These are phyloP conservation scores for Empidonax traillii DNA, from an alignment of 2,113 vertebrate genomes.

Conservation along the genomic window DNA sequence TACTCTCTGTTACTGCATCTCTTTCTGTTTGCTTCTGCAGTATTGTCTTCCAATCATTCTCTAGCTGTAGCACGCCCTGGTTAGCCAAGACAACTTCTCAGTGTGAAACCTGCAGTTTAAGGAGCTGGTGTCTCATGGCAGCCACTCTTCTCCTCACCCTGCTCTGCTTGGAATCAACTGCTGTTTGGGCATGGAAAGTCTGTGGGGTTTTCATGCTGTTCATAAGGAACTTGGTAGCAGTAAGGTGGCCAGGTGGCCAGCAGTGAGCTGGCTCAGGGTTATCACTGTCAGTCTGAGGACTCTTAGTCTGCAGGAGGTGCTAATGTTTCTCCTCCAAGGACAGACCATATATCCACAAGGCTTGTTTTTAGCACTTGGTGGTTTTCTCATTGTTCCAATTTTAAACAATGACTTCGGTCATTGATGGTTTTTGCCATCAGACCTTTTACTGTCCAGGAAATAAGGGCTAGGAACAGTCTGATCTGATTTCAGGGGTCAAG, in stretches of 20 bases:
- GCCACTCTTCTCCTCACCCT: not conserved
- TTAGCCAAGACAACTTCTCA: not conserved
- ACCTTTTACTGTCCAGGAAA: not conserved
- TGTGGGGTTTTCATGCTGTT: not conserved
- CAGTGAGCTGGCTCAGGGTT: not conserved
- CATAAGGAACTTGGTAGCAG: not conserved
- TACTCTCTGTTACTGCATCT: not conserved
- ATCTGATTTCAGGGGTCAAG: not conserved
- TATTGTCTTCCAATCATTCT: not conserved
- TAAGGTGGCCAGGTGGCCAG: not conserved
- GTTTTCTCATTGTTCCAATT: not conserved
- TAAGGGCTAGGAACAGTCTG: not conserved
- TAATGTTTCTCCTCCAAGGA: not conserved
- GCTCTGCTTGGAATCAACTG: not conserved
- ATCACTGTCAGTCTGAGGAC: not conserved
- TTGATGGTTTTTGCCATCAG: not conserved
- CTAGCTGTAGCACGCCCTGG: not conserved
- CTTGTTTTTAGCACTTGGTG: not conserved
- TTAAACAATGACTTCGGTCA: not conserved
- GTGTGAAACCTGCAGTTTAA: not conserved
- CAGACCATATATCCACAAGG: not conserved
- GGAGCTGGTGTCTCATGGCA: not conserved
- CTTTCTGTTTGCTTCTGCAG: not conserved
- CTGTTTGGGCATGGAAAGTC: not conserved
- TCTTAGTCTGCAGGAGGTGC: not conserved